Conservation (phyloP, 2,113 vertebrate genomes). For the Mugil cephalus region DNA sequence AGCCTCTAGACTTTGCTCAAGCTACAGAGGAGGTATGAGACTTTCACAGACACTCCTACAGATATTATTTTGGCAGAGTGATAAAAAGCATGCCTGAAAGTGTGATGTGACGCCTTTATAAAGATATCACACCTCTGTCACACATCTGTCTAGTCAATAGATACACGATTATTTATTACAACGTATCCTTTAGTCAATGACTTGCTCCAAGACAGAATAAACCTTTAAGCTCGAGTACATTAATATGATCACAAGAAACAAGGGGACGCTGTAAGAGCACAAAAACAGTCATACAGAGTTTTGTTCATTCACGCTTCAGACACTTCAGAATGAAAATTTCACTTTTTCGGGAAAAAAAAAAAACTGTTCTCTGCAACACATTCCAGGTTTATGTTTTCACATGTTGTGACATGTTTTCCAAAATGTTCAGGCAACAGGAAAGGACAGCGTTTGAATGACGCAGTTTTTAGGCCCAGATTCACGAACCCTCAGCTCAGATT, state of each 20-base stretch:
- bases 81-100: constrained; percentile 32
- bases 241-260: neutral
- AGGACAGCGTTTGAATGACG: constrained; percentile 7
- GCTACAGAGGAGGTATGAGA: constrained; percentile 6
- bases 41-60: constrained; percentile 44
- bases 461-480: constrained; percentile 13
- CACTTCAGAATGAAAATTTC: neutral
- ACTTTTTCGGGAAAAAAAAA: constrained; percentile 2
- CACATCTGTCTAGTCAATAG: constrained; percentile 7
- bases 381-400: constrained; percentile 11
- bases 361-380: neutral
- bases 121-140: constrained; percentile 38
- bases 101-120: constrained; percentile 44
- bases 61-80: constrained; percentile 37
- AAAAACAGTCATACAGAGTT: neutral
- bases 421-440: neutral
- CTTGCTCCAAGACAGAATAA: constrained; percentile 2
- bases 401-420: constrained; percentile 5
- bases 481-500: constrained; percentile 20
- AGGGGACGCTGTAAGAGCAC: neutral
- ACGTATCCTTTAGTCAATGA: neutral
- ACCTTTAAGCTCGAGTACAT: neutral
- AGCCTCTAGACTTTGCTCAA: constrained; percentile 13
- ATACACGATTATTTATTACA: neutral
- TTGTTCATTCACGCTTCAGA: too few species aligned